Conservation (phyloP, 2,113 vertebrate species). For the Dermatemys mawii region DNA sequence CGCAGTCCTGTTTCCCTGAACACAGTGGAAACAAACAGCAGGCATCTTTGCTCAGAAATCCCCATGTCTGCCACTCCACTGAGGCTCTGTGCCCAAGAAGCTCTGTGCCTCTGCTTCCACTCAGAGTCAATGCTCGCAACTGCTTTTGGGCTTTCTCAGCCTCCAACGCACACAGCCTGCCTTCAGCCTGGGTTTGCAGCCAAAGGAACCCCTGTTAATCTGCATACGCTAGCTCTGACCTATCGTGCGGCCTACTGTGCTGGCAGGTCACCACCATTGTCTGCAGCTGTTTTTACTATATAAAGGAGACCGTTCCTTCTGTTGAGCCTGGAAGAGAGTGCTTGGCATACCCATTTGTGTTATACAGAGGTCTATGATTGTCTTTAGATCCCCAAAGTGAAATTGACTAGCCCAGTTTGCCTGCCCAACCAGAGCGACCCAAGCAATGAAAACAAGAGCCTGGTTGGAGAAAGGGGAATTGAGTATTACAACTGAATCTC, state of each 20-base stretch:
- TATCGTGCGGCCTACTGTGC: background rate
- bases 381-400: background rate
- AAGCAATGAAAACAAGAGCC: rapidly evolving
- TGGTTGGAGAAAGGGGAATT: rapidly evolving
- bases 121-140: background rate
- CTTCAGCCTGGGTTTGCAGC: background rate
- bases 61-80: background rate
- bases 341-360: rapidly evolving
- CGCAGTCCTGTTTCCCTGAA: background rate
- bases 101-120: background rate
- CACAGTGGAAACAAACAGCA: background rate
- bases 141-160: background rate
- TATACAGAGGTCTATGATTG: background rate
- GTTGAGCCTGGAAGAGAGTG: background rate
- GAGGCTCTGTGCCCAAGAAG: background rate
- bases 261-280: background rate
- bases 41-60: background rate
- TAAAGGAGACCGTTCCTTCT: background rate
- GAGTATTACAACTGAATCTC: too few relatives aligned
- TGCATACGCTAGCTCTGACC: background rate
- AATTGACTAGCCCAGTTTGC: background rate
- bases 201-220: background rate
- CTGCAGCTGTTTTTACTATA: background rate
- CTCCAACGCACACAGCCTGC: background rate
- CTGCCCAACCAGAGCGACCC: background rate